A percentile compares a stretch with the other conserved stretches of the same genome.
phyloP scores from a whole-genome alignment of 1,140 invertebrate genomes.

The Drosophila seguyi region DNA sequence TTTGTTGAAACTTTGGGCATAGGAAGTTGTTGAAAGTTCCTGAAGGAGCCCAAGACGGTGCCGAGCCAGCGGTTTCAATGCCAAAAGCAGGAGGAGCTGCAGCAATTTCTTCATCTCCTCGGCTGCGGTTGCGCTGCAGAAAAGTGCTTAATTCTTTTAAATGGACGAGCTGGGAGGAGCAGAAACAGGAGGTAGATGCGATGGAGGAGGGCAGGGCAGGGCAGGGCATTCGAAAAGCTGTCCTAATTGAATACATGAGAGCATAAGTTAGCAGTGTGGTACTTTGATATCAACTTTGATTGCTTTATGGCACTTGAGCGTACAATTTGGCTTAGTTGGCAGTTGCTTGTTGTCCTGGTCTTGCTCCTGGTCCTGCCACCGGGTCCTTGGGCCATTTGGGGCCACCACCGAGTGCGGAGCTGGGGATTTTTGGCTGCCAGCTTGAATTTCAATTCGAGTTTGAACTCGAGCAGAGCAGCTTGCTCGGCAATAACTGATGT shows the following conservation, averaged over 20 bases:
- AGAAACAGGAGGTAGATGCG: constrained; percentile 1
- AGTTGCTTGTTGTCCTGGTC: constrained; percentile 57
- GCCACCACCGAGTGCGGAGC: constrained; percentile 17
- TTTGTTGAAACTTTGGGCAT: constrained; percentile 81
- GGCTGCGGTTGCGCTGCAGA: constrained; percentile 65
- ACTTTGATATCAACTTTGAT: constrained; percentile 83
- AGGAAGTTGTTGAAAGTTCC: constrained; percentile 82
- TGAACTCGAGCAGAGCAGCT: constrained; percentile 58
- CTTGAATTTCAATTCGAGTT: constrained; percentile 63
- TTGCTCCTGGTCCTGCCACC: constrained; percentile 9
- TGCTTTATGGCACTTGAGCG: constrained; percentile 82
- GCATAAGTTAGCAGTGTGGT: constrained; percentile 81
- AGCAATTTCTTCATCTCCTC: constrained; percentile 67
- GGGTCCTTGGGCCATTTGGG: constrained; percentile 50
- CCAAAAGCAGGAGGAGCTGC: constrained; percentile 55
- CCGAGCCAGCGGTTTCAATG: constrained; percentile 17
- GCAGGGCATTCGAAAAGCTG: constrained; percentile 73
- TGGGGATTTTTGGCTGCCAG: constrained; percentile 25
- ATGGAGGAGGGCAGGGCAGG: constrained; percentile 28
- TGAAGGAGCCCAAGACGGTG: constrained; percentile 54
- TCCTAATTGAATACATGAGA: constrained; percentile 83
- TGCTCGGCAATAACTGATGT: constrained; percentile 65
- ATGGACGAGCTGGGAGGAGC: constrained; percentile 49
- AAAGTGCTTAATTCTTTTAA: constrained; percentile 82
- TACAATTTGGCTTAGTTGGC: constrained; percentile 80